A percentile compares a stretch with the other conserved stretches of the same genome.
phyloP scores from a whole-genome alignment of 2,888 invertebrate species.

The Lochmaea capreae region DNA sequence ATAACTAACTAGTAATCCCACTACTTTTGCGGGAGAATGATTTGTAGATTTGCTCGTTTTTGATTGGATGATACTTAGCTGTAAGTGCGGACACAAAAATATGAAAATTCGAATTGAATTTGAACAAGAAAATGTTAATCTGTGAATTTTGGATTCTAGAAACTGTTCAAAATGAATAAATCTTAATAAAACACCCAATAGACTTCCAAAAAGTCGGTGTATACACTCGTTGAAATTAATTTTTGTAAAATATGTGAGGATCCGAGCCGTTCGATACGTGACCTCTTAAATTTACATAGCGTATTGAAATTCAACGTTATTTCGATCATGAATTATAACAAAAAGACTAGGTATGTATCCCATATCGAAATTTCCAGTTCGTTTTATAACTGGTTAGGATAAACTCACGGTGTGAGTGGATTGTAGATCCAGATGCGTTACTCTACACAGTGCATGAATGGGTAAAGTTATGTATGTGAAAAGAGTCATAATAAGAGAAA shows the following conservation, averaged over 20 bases:
- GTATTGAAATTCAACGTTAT: conserved; percentile 8
- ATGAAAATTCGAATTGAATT: too few relatives aligned
- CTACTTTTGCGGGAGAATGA: too few relatives aligned
- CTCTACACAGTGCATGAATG: too few relatives aligned
- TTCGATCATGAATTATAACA: background rate
- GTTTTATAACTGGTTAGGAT: background rate
- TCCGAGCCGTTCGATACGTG: background rate
- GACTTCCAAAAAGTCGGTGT: background rate
- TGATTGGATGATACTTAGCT: too few relatives aligned
- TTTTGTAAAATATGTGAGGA: background rate
- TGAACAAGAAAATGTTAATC: background rate
- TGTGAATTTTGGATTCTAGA: background rate
- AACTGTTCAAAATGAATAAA: background rate
- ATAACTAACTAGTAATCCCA: too few relatives aligned
- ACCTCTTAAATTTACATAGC: conserved; percentile 8
- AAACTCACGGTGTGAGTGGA: background rate
- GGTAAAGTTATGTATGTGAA: too few relatives aligned
- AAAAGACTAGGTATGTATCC: conserved; percentile 3
- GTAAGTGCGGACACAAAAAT: too few relatives aligned
- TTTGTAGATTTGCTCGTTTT: too few relatives aligned
- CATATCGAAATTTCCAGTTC: background rate
- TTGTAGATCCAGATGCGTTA: too few relatives aligned
- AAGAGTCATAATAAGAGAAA: too few relatives aligned
- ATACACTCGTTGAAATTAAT: background rate
- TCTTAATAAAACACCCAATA: background rate